These are phyloP conservation scores for Pocillopora grandis DNA, from an alignment of 92 coral and sea anemone species.

Conservation along the genomic window DNA sequence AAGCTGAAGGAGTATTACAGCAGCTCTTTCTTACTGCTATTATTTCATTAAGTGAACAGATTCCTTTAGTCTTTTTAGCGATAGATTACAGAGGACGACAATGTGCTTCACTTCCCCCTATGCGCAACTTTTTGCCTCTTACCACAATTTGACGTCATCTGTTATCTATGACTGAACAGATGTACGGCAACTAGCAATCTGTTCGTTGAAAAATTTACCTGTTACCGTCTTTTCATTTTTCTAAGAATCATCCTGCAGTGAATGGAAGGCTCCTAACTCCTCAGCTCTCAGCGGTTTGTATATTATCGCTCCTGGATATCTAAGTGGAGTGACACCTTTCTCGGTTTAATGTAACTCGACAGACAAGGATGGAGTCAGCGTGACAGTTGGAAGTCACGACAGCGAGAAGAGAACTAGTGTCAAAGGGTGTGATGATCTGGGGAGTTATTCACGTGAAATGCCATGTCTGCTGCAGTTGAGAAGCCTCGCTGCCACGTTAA, in stretches of 20 bases:
- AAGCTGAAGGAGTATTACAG: no score
- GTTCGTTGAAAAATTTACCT: not conserved
- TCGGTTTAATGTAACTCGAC: not conserved
- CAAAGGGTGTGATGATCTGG: not conserved
- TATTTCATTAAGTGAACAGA: no score
- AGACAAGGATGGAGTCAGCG: no score
- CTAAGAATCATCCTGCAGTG: slow-evolving; percentile 1
- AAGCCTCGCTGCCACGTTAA: not conserved
- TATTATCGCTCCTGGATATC: not conserved
- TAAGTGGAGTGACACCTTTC: slow-evolving; percentile 3
- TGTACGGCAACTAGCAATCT: not conserved
- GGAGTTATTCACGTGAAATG: not conserved
- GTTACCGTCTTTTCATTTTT: not conserved
- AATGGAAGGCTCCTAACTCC: not conserved
- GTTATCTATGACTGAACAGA: no score
- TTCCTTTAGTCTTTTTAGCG: no score
- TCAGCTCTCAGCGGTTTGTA: not conserved
- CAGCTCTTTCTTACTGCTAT: no score
- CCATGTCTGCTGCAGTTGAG: not conserved
- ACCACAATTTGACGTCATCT: no score
- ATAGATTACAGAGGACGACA: no score
- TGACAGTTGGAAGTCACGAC: not conserved
- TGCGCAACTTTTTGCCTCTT: no score
- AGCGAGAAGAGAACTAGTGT: not conserved
- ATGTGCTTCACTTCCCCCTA: no score